A percentile compares a stretch with the other conserved stretches of the same genome.
Evolutionary conservation across 1,140 invertebrate species (phyloP).

Genomic region (Ditylenchus dipsaci): DNA sequence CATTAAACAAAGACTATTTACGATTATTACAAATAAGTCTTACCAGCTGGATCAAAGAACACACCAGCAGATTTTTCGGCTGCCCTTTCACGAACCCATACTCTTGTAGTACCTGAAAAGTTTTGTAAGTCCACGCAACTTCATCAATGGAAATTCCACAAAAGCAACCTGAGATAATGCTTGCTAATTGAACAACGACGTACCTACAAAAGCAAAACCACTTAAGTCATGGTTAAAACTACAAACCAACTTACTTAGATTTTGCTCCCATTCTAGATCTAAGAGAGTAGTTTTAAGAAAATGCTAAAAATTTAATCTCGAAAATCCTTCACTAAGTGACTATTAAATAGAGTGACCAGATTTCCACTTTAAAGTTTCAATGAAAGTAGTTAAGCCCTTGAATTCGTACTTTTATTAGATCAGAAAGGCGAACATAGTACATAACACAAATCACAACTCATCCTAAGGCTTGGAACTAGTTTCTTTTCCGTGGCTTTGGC

Average conservation of each 20-base stretch:
- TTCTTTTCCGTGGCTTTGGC: too few species aligned
- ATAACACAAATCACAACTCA: too few species aligned
- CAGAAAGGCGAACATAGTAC: too few species aligned
- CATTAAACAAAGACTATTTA: constrained; percentile 9
- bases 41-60: constrained; percentile 55
- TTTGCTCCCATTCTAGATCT: constrained; percentile 18
- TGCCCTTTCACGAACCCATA: constrained; percentile 53
- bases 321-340: too few species aligned
- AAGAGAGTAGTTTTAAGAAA: background rate
- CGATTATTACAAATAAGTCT: constrained; percentile 24
- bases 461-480: too few species aligned
- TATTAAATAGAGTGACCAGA: too few species aligned
- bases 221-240: background rate
- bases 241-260: constrained; percentile 10
- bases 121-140: too few species aligned
- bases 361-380: too few species aligned
- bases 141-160: too few species aligned
- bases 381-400: too few species aligned
- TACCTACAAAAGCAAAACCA: constrained; percentile 45
- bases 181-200: constrained; percentile 51
- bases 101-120: constrained; percentile 35
- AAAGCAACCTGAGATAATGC: constrained; percentile 39
- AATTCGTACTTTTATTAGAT: too few species aligned
- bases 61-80: constrained; percentile 45
- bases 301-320: too few species aligned